Percentiles rank a stretch among this genome's conserved stretches.
Evolutionary conservation across 2,113 vertebrate species (phyloP).

Genomic region (Corythoichthys haematopterus): DNA sequence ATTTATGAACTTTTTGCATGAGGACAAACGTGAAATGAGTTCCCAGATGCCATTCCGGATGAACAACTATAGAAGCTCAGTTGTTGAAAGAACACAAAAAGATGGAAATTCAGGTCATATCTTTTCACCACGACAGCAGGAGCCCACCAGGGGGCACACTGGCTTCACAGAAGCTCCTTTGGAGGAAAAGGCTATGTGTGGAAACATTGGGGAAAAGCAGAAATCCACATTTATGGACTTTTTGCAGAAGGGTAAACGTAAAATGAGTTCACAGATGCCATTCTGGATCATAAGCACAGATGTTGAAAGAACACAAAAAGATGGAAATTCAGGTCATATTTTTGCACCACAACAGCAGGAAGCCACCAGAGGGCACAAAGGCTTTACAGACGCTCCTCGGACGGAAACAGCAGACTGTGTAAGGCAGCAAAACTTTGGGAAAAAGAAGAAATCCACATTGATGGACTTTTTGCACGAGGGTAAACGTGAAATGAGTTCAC

Average conservation of each 20-base stretch:
- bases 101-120: too few relatives aligned
- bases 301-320: not conserved
- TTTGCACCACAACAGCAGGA: conserved; percentile 2
- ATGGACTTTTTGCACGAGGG: too few relatives aligned
- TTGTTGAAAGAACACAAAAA: not conserved
- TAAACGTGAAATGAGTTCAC: too few relatives aligned
- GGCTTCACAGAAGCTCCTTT: conserved; percentile 10
- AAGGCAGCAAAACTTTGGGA: conserved; percentile 13
- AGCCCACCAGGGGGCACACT: conserved; percentile 63
- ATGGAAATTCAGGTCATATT: too few relatives aligned
- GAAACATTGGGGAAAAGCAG: not conserved
- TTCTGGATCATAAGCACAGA: not conserved
- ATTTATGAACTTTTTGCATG: too few relatives aligned
- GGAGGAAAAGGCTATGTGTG: not conserved
- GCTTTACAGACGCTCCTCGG: conserved; percentile 9
- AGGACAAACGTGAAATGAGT: too few relatives aligned
- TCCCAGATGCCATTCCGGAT: too few relatives aligned
- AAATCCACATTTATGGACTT: too few relatives aligned
- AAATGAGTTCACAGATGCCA: too few relatives aligned
- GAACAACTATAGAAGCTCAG: not conserved
- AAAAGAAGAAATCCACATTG: conserved; percentile 6
- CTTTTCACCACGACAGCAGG: conserved; percentile 1
- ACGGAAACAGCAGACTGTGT: not conserved
- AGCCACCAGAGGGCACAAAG: conserved; percentile 63
- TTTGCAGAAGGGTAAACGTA: too few relatives aligned